phyloP scores from a whole-genome alignment of 2,113 vertebrate genomes.

The Xiphophorus hellerii region DNA sequence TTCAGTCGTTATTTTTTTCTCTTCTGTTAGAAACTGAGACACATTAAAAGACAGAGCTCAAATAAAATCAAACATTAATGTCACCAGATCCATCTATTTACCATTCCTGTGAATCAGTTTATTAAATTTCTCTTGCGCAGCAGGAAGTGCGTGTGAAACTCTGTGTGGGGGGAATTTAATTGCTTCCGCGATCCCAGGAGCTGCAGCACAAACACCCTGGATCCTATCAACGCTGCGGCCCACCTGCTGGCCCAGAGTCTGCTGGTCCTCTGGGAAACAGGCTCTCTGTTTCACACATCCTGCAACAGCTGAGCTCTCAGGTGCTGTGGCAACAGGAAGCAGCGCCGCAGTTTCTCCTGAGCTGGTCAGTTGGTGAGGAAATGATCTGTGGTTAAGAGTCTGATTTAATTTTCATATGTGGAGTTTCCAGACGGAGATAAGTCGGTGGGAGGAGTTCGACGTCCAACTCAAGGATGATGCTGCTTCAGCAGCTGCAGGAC shows the following conservation, averaged over 20 bases:
- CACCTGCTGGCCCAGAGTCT: conserved; percentile 32
- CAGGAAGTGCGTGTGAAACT: conserved; percentile 12
- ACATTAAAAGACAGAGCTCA: no score
- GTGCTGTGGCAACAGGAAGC: conserved; percentile 69
- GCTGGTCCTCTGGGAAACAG: conserved; percentile 63
- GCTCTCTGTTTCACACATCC: conserved; percentile 82
- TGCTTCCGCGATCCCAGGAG: conserved; percentile 24
- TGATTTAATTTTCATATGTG: neutral
- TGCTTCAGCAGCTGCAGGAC: conserved; percentile 25
- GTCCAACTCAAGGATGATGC: conserved; percentile 25
- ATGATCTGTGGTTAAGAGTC: neutral
- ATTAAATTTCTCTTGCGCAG: neutral
- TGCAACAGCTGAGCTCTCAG: conserved; percentile 85
- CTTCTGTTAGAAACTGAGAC: no score
- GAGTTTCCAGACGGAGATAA: neutral
- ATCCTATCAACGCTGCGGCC: conserved; percentile 33
- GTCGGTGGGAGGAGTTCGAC: neutral
- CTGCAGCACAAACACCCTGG: conserved; percentile 23
- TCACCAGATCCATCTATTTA: neutral
- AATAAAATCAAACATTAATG: neutral
- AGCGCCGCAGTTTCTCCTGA: neutral
- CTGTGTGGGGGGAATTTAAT: conserved; percentile 1
- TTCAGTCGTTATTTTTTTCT: no score
- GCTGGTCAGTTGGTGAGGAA: conserved; percentile 2
- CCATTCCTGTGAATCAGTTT: neutral